Percentiles rank a stretch among this genome's conserved stretches.
Conservation (phyloP, 2,797 vertebrate species). For the Tinamus major region DNA sequence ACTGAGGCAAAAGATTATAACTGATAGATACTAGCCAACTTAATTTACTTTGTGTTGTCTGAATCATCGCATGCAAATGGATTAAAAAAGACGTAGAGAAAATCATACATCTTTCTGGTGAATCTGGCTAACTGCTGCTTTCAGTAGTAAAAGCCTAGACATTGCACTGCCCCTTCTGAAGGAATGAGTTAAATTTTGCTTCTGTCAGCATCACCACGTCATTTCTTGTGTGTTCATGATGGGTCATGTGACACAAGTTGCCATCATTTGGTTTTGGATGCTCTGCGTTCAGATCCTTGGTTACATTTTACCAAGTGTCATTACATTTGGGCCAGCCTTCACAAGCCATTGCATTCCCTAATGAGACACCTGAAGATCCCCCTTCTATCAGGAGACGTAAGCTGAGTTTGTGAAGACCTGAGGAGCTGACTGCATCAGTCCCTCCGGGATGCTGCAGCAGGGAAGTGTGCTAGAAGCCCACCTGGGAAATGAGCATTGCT, state of each 20-base stretch:
- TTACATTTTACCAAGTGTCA: background rate
- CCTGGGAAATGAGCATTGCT: accelerated
- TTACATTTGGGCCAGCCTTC: background rate
- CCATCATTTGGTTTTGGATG: background rate
- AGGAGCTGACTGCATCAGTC: background rate
- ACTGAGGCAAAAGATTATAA: constrained; percentile 2
- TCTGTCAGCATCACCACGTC: background rate
- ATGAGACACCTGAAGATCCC: background rate
- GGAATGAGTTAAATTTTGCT: background rate
- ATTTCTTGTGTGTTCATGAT: background rate
- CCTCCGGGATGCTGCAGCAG: background rate
- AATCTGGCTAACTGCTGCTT: constrained; percentile 4
- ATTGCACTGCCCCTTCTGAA: background rate
- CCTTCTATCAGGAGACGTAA: background rate
- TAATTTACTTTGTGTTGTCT: constrained; percentile 2
- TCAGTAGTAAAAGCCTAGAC: background rate
- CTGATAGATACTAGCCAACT: background rate
- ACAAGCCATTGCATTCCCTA: background rate
- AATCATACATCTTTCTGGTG: background rate
- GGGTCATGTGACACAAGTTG: background rate
- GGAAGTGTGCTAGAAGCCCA: background rate
- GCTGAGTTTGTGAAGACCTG: background rate
- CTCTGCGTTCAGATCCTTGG: background rate
- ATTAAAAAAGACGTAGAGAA: background rate
- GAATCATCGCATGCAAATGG: background rate